Conservation (phyloP, 2,797 vertebrate genomes). For the Clarias fuscus region DNA sequence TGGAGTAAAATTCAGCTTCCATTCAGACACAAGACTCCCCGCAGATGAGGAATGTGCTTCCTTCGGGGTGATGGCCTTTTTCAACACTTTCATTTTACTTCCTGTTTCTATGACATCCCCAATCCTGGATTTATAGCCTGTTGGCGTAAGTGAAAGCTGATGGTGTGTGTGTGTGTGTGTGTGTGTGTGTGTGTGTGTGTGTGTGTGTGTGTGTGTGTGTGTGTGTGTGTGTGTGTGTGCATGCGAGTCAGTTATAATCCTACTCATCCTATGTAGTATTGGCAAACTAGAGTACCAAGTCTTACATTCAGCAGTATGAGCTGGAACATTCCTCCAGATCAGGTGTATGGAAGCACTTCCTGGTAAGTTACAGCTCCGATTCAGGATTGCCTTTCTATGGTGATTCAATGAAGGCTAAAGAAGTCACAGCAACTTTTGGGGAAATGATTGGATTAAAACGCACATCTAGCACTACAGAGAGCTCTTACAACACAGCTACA, state of each 20-base stretch:
- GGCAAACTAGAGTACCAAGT: neutral
- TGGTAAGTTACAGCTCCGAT: neutral
- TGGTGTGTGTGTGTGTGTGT: constrained; percentile 44
- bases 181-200: too few relatives aligned
- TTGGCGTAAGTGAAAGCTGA: constrained; percentile 57
- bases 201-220: too few relatives aligned
- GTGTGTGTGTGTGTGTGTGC: too few relatives aligned
- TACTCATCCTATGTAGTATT: too few relatives aligned
- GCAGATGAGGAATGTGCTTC: constrained; percentile 74
- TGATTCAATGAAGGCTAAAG: neutral
- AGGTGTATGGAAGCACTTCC: neutral
- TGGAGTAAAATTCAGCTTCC: constrained; percentile 14
- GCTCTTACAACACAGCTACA: neutral
- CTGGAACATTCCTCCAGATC: neutral
- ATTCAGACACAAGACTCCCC: constrained; percentile 65
- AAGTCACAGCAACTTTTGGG: neutral
- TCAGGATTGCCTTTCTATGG: neutral
- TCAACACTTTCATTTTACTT: constrained; percentile 75
- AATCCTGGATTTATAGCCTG: constrained; percentile 36
- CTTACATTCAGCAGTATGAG: neutral
- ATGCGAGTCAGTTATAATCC: too few relatives aligned
- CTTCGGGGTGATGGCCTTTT: constrained; percentile 81
- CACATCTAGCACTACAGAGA: neutral
- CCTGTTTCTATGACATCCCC: constrained; percentile 78
- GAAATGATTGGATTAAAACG: neutral